These are phyloP conservation scores for Eleginops maclovinus DNA, from an alignment of 2,113 vertebrate genomes.

Conservation along the genomic window DNA sequence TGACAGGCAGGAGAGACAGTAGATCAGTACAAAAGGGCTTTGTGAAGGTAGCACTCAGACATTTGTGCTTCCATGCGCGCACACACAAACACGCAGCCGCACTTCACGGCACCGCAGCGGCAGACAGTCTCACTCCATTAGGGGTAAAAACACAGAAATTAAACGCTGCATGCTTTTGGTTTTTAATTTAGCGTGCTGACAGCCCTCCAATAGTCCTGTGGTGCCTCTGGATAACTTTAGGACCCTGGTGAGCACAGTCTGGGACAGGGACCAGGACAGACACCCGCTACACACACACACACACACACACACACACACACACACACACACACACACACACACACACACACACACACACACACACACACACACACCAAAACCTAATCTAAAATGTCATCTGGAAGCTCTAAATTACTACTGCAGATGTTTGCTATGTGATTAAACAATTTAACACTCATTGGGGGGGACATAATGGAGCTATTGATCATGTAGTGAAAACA, in stretches of 20 bases:
- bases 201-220: constrained; percentile 70
- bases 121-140: constrained; percentile 59
- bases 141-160: constrained; percentile 70
- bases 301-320: constrained; percentile 10
- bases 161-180: constrained; percentile 69
- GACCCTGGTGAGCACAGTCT: constrained; percentile 47
- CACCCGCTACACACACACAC: constrained; percentile 38
- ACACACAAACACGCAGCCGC: constrained; percentile 24
- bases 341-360: constrained; percentile 16
- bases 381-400: constrained; percentile 18
- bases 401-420: neutral
- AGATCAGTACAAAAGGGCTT: constrained; percentile 46
- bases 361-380: constrained; percentile 2
- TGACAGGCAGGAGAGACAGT: constrained; percentile 27
- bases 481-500: constrained; percentile 32
- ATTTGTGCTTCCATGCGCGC: constrained; percentile 4
- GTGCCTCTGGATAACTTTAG: constrained; percentile 70
- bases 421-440: constrained; percentile 40
- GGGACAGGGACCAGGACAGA: constrained; percentile 64
- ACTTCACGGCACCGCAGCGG: constrained; percentile 8
- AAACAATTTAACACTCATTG: constrained; percentile 19
- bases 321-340: constrained; percentile 5
- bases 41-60: constrained; percentile 50
- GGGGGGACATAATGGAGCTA: constrained; percentile 12
- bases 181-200: constrained; percentile 76